Evolutionary conservation across 1,140 invertebrate species (phyloP).

Genomic region (Olivierus martensii): DNA sequence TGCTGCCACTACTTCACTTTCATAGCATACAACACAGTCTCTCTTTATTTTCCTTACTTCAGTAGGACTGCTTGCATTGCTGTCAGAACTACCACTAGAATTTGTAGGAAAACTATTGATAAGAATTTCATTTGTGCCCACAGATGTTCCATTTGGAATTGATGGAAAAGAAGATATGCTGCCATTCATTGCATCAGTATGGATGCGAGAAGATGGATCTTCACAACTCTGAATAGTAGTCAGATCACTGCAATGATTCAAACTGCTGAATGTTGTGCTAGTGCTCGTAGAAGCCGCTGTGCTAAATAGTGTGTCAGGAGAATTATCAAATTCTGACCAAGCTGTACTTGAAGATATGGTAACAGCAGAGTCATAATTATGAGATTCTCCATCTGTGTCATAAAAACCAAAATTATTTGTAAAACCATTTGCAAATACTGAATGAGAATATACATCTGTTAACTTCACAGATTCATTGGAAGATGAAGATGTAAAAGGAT

Average conservation of each 20-base stretch:
- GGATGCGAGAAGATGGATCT: neutral
- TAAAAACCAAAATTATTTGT: constrained; percentile 26
- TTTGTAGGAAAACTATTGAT: neutral
- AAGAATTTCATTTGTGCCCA: too few species aligned
- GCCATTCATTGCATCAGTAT: constrained; percentile 7
- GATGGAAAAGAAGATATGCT: neutral
- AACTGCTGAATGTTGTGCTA: neutral
- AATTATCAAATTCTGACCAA: constrained; percentile 8
- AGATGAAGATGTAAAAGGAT: constrained; percentile 20
- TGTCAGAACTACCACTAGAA: neutral
- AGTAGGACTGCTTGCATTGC: constrained; percentile 2
- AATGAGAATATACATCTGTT: constrained; percentile 3
- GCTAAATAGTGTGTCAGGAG: neutral
- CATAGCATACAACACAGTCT: constrained; percentile 69
- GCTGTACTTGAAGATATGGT: neutral
- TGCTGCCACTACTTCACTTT: constrained; percentile 71
- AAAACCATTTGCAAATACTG: constrained; percentile 15
- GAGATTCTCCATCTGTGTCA: constrained; percentile 35
- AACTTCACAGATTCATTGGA: constrained; percentile 20
- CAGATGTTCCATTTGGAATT: too few species aligned
- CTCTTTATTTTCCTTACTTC: constrained; percentile 33
- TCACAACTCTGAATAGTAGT: too few species aligned
- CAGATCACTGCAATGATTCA: too few species aligned
- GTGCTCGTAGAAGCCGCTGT: neutral
- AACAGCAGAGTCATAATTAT: constrained; percentile 8